Conservation (phyloP, 2,797 vertebrate genomes). For the Tympanoctomys barrerae region DNA sequence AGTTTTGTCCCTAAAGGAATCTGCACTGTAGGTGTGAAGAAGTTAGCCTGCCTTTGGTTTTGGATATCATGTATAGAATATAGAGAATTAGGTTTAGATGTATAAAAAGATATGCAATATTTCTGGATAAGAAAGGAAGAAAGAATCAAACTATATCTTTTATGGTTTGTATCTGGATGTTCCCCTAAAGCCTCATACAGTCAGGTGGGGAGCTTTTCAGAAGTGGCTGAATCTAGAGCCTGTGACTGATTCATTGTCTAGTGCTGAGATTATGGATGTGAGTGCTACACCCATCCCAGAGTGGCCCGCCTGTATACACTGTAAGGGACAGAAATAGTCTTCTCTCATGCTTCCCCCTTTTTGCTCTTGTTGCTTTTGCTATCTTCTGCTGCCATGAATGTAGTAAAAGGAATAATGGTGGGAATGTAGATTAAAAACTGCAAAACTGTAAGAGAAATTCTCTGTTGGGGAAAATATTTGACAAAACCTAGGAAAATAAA, state of each 20-base stretch:
- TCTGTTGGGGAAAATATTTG: neutral
- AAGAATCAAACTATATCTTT: neutral
- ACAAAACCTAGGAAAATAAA: neutral
- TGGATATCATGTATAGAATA: neutral
- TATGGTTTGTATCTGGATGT: no score
- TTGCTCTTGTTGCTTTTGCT: no score
- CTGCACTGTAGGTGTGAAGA: neutral
- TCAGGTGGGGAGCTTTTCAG: no score
- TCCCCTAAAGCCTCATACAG: no score
- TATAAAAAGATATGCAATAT: neutral
- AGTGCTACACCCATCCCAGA: no score
- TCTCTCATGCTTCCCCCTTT: no score
- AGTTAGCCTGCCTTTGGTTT: neutral
- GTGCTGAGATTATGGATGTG: no score
- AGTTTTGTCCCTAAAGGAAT: neutral
- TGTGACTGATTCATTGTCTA: no score
- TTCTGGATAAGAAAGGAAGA: neutral
- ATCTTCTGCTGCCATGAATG: no score
- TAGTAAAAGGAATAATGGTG: neutral
- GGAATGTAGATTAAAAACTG: neutral
- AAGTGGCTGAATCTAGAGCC: no score
- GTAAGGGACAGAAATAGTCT: no score
- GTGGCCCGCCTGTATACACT: no score
- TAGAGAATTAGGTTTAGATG: neutral
- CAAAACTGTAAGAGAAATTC: neutral